A percentile compares a stretch with the other conserved stretches of the same genome.
phyloP scores from a whole-genome alignment of 2,113 vertebrate species.

The Mesoclemmys tuberculata region DNA sequence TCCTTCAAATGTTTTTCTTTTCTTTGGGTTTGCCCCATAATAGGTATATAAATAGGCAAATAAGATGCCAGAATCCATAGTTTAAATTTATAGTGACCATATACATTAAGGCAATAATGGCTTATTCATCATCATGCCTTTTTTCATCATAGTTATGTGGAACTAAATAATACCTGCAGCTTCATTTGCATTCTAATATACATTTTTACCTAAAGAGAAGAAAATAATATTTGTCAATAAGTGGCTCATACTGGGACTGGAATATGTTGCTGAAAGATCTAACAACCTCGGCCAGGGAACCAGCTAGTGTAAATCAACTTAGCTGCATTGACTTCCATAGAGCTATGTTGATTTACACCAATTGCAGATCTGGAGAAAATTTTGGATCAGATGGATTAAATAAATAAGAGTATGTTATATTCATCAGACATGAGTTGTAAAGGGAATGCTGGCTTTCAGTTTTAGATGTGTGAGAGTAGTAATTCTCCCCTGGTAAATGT shows the following conservation, averaged over 20 bases:
- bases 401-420: background rate
- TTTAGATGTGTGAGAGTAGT: conserved; percentile 23
- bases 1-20: background rate
- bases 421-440: background rate
- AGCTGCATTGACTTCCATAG: background rate
- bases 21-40: background rate
- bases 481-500: conserved; percentile 12
- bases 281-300: background rate
- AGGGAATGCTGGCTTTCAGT: background rate
- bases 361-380: background rate
- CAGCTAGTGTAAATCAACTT: background rate
- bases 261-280: background rate
- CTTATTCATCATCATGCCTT: background rate
- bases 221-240: conserved; percentile 20
- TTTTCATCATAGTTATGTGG: background rate
- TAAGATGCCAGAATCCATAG: background rate
- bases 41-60: background rate
- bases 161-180: conserved; percentile 36
- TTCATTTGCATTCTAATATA: conserved; percentile 44
- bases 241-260: background rate
- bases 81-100: background rate
- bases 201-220: conserved; percentile 12
- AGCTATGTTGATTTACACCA: background rate
- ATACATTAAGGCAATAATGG: background rate
- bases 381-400: background rate